Evolutionary conservation across 2,797 vertebrate genomes (phyloP).

Genomic region (Iguana delicatissima): DNA sequence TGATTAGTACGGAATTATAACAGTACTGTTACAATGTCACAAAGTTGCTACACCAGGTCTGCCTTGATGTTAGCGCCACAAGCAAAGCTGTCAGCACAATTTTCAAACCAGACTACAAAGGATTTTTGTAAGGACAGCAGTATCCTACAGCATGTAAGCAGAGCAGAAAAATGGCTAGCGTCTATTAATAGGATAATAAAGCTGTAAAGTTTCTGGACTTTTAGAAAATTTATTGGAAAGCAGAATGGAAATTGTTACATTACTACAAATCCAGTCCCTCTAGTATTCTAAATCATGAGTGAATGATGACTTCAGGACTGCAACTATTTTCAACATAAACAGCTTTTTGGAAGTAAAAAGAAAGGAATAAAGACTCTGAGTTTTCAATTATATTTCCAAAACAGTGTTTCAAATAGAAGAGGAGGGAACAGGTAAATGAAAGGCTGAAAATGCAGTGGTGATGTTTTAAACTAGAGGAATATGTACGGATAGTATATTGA

Average conservation of each 20-base stretch:
- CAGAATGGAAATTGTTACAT: constrained; percentile 16
- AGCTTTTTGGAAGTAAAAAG: background rate
- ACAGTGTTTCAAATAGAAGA: background rate
- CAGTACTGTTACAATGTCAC: background rate
- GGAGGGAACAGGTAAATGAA: background rate
- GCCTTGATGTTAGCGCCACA: background rate
- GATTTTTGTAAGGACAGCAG: background rate
- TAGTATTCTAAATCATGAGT: background rate
- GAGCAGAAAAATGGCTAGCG: background rate
- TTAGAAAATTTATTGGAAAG: background rate
- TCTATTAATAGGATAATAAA: constrained; percentile 9
- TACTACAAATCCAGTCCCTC: constrained; percentile 1
- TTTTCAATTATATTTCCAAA: background rate
- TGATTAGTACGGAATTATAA: background rate
- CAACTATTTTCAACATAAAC: constrained; percentile 11
- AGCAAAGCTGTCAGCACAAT: background rate
- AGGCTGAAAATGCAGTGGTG: background rate
- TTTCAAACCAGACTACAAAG: background rate
- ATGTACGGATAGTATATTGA: no score
- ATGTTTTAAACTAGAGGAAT: no score
- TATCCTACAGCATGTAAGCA: background rate
- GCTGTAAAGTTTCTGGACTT: background rate
- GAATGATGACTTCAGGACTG: background rate
- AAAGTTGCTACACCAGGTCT: background rate
- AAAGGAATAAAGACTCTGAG: background rate